Evolutionary conservation across 2,888 invertebrate species (phyloP), one percentile per base, ranked within the genome.

Genomic region (Allolobophora icterica): DNA sequence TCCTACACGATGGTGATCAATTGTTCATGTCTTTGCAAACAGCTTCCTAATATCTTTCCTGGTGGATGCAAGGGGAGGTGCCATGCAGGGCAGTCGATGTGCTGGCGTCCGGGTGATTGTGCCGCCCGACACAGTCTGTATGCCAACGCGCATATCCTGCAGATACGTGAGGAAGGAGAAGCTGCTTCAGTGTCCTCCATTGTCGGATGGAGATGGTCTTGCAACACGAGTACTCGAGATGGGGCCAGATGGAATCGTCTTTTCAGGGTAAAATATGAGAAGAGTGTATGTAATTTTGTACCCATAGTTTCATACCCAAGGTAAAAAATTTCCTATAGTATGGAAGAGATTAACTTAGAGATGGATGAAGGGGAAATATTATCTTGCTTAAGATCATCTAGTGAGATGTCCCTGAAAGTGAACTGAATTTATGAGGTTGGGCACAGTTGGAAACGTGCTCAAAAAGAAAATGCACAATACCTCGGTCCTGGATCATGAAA

Each of bases 101-200:
- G 98, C 99, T 45, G 99, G 99, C 1, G 99, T 99, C n/a, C 96
- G 99, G 40, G 98, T 99, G 93, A 99, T 99, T 94, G 98, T 99
- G 84, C 99, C 99, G 1, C 99, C 99, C 0, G 96, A 98, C 35
- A 98, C 98, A 94, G 99, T 99, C 21, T 97, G 98, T 90, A 98
- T 98, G 96, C 99, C 99, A 17, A 99, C 99, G 93, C 97, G 99
- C 93, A 98, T 99, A 92, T 99, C 99, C 89, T 99, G 99, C 96
- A 71, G 90, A 84, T 89, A 35, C n/a, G 84, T 90, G 40, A 35
- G 91, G 34, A 91, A 90, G 58, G 92, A 90, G 52, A 92, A 71
- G 71, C 34, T 92, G 19, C 83, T 45, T 8, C 91, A 87, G 35
- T 83, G 90, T 17, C 90, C 87, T 33, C 90, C 91, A 40, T 45